These are phyloP conservation scores for Rhinophrynus dorsalis DNA, from an alignment of 2,797 vertebrate genomes.

Conservation along the genomic window DNA sequence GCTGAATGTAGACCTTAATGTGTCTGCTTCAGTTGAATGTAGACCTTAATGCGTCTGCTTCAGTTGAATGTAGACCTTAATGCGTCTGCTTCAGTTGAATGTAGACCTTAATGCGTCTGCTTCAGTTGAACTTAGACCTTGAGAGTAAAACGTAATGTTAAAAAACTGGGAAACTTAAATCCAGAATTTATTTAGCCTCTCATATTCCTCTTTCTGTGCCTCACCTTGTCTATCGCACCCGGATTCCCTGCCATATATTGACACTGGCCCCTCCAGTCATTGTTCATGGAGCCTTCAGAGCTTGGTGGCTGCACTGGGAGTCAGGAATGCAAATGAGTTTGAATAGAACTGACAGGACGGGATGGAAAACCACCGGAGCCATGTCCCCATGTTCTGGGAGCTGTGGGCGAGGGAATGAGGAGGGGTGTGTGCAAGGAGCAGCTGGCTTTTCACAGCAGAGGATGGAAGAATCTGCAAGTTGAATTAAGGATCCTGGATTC, in stretches of 20 bases:
- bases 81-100: too few relatives aligned
- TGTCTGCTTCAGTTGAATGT: too few relatives aligned
- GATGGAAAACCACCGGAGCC: not conserved
- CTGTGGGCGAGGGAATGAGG: not conserved
- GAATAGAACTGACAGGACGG: not conserved
- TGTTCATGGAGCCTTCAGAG: not conserved
- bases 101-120: too few relatives aligned
- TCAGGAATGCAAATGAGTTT: not conserved
- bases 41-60: too few relatives aligned
- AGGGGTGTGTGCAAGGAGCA: not conserved
- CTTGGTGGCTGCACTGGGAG: not conserved
- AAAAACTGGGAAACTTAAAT: too few relatives aligned
- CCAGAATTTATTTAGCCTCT: too few relatives aligned
- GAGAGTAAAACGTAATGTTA: too few relatives aligned
- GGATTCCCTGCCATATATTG: not conserved
- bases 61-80: too few relatives aligned
- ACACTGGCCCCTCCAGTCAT: not conserved
- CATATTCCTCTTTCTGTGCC: not conserved
- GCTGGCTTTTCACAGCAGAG: not conserved
- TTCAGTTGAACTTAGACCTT: too few relatives aligned
- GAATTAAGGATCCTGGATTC: not conserved
- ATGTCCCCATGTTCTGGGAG: not conserved
- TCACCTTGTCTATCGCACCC: not conserved
- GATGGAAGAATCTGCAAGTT: not conserved
- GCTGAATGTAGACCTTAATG: too few relatives aligned